Percentiles rank a stretch among this genome's conserved stretches.
Evolutionary conservation across 2,888 invertebrate species (phyloP).

Genomic region (Eupsilia transversa): DNA sequence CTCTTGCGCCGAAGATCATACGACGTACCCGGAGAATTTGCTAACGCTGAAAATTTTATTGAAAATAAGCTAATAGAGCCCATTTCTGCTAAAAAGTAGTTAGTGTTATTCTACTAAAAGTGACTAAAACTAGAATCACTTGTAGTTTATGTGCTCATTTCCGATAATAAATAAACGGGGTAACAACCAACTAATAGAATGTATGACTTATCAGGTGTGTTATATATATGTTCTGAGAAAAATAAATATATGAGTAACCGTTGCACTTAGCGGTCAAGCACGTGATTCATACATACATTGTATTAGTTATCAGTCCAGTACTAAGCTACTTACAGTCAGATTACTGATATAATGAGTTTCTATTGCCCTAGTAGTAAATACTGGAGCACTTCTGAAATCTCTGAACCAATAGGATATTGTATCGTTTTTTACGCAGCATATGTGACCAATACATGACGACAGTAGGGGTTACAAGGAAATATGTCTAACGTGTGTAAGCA

Average conservation of each 20-base stretch:
- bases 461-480: not conserved
- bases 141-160: constrained; percentile 7
- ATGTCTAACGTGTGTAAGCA: no score
- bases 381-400: constrained; percentile 25
- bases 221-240: constrained; percentile 55
- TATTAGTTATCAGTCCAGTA: constrained; percentile 51
- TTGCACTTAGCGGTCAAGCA: constrained; percentile 46
- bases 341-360: constrained; percentile 50
- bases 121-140: constrained; percentile 2
- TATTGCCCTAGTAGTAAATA: constrained; percentile 31
- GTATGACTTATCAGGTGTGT: constrained; percentile 51
- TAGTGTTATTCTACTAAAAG: not conserved
- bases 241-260: constrained; percentile 50
- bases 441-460: not conserved
- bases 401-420: constrained; percentile 1
- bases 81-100: not conserved
- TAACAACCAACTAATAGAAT: constrained; percentile 24
- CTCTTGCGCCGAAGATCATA: not conserved
- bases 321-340: constrained; percentile 48
- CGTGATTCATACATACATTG: constrained; percentile 55
- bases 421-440: constrained; percentile 1
- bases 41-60: not conserved
- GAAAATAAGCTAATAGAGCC: not conserved
- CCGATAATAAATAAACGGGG: constrained; percentile 21
- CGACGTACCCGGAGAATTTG: not conserved